Conservation (phyloP, 2,888 invertebrate genomes). For the Melanchra persicariae region DNA sequence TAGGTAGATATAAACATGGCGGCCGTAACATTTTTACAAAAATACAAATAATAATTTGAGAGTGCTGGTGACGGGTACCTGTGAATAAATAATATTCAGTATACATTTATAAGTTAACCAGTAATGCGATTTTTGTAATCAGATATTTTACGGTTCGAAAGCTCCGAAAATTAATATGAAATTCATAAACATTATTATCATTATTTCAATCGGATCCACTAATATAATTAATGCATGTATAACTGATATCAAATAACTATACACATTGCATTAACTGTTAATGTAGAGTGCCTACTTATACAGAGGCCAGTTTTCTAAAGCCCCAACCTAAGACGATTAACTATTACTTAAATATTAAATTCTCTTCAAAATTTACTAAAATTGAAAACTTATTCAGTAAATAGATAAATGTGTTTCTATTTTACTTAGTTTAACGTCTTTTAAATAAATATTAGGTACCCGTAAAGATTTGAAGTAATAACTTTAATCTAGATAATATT, state of each 20-base stretch:
- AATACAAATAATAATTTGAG: neutral
- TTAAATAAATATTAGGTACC: slow-evolving; percentile 3
- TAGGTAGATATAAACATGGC: neutral
- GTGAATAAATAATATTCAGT: neutral
- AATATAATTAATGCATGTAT: neutral
- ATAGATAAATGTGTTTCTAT: neutral
- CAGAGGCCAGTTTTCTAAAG: neutral
- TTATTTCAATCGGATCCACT: no score
- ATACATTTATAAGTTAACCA: neutral
- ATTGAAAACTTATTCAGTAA: neutral
- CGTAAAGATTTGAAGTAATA: slow-evolving; percentile 8
- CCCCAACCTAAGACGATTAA: neutral
- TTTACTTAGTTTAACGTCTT: neutral
- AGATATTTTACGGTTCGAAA: slow-evolving; percentile 1
- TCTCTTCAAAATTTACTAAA: no score
- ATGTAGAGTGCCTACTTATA: neutral
- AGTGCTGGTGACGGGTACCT: neutral
- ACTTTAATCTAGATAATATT: neutral
- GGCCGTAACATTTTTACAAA: no score
- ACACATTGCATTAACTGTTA: neutral
- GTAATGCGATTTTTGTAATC: neutral
- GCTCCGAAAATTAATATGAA: neutral
- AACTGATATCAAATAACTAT: neutral
- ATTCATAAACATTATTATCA: neutral
- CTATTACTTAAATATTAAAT: neutral